These are phyloP conservation scores for Pseudochirops corinnae DNA, from an alignment of 2,797 vertebrate species.

Conservation along the genomic window DNA sequence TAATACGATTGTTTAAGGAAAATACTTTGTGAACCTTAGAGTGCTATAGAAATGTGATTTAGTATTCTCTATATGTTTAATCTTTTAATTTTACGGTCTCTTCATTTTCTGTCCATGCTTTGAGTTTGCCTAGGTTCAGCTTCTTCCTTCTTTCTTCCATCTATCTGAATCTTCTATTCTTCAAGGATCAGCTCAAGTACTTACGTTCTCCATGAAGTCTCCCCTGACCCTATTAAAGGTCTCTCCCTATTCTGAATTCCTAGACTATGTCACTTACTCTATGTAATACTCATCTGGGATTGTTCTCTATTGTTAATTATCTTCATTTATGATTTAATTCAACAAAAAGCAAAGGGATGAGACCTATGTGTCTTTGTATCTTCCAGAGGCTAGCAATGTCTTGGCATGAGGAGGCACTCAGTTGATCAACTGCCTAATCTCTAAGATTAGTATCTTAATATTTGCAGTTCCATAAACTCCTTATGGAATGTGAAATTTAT, in stretches of 20 bases:
- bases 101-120: not conserved
- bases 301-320: not conserved
- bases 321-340: not conserved
- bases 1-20: not conserved
- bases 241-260: not conserved
- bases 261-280: not conserved
- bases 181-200: too few species aligned
- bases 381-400: not conserved
- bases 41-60: not conserved
- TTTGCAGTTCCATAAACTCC: not conserved
- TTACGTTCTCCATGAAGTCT: too few species aligned
- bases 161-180: not conserved
- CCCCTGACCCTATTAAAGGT: not conserved
- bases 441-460: not conserved
- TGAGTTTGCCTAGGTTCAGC: not conserved
- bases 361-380: not conserved
- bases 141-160: not conserved
- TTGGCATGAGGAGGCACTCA: not conserved
- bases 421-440: not conserved
- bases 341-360: not conserved
- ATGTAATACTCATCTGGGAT: not conserved
- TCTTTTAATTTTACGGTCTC: not conserved
- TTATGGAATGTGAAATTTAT: not conserved
- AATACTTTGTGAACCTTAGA: not conserved
- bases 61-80: not conserved